These are phyloP conservation scores for Pteronotus mesoamericanus DNA, from an alignment of 2,797 vertebrate species.

Conservation along the genomic window DNA sequence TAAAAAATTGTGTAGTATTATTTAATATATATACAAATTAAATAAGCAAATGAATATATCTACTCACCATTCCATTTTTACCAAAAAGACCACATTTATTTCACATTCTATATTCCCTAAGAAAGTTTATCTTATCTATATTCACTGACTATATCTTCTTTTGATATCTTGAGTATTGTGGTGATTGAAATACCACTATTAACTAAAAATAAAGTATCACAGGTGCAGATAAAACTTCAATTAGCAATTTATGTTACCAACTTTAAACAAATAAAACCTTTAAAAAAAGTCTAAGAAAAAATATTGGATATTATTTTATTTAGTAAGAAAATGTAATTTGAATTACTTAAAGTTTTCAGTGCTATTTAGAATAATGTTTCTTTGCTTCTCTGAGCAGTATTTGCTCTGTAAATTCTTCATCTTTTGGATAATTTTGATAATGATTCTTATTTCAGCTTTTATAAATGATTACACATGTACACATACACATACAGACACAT, in stretches of 20 bases:
- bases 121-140: background rate
- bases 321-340: background rate
- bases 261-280: constrained; percentile 20
- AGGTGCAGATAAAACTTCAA: background rate
- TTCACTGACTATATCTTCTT: background rate
- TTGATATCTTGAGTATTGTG: background rate
- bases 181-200: background rate
- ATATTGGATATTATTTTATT: constrained; percentile 23
- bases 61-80: background rate
- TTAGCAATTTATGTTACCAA: constrained; percentile 12
- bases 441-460: background rate
- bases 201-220: constrained; percentile 1
- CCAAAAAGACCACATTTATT: background rate
- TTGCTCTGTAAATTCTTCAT: background rate
- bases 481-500: background rate
- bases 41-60: background rate
- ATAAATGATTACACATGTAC: background rate
- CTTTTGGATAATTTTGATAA: background rate
- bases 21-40: background rate
- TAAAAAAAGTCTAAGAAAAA: background rate
- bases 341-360: background rate
- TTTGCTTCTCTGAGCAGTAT: background rate
- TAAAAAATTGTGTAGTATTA: background rate
- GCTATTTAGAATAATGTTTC: background rate
- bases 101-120: background rate